Percentiles rank a stretch among this genome's conserved stretches.
These are phyloP conservation scores for Microchirus variegatus DNA, from an alignment of 2,797 vertebrate species.

Conservation along the genomic window DNA sequence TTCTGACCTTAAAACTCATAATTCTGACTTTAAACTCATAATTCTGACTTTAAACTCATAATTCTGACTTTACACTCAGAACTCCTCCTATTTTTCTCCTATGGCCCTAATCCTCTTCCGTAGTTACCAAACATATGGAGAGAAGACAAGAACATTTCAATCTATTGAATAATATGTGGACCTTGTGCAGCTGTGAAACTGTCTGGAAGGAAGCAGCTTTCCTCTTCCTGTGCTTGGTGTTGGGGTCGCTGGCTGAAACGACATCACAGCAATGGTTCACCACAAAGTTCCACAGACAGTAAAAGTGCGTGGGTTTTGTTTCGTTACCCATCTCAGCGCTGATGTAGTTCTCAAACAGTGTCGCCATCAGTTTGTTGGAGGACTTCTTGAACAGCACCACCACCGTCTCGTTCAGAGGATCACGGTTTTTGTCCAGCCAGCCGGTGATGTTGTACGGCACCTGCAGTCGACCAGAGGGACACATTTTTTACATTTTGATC, in stretches of 20 bases:
- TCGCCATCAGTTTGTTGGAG: slow-evolving; percentile 89
- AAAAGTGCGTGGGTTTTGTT: accelerated
- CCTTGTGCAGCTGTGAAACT: slow-evolving; percentile 94
- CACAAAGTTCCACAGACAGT: background rate
- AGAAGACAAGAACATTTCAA: too few species aligned
- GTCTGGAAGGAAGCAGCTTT: slow-evolving; percentile 95
- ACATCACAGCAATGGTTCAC: background rate
- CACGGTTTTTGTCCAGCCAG: slow-evolving; percentile 95
- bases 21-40: too few species aligned
- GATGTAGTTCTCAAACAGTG: slow-evolving; percentile 89
- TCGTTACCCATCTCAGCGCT: slow-evolving; percentile 82
- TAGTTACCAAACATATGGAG: too few species aligned
- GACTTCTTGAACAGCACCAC: slow-evolving; percentile 91
- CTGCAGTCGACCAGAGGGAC: too few species aligned
- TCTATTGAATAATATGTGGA: slow-evolving; percentile 30
- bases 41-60: too few species aligned
- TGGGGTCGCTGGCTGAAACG: slow-evolving; percentile 77
- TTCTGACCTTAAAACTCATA: too few species aligned
- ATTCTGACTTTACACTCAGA: too few species aligned
- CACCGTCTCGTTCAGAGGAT: slow-evolving; percentile 93
- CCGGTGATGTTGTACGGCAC: slow-evolving; percentile 93
- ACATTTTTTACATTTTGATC: too few species aligned
- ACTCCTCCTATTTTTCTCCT: too few species aligned
- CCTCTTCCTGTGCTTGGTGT: slow-evolving; percentile 89
- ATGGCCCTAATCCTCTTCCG: too few species aligned